phyloP scores from a whole-genome alignment of 2,797 vertebrate genomes.

The Xerus rutilus region DNA sequence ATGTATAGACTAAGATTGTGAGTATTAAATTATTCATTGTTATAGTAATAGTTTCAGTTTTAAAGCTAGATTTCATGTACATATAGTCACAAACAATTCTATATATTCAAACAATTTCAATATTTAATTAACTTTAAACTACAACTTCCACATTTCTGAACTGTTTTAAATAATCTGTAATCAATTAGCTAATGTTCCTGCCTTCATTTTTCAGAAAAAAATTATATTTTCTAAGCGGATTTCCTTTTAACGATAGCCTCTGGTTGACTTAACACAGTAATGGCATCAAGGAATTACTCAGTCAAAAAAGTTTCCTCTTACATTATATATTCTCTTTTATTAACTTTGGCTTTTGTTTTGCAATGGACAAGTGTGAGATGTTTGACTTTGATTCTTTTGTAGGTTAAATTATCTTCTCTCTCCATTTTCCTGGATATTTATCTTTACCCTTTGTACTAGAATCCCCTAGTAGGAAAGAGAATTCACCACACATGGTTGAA shows the following conservation, averaged over 20 bases:
- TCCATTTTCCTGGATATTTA: background rate
- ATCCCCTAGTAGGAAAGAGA: background rate
- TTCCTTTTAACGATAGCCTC: constrained; percentile 26
- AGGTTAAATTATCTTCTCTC: constrained; percentile 1
- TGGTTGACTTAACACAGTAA: constrained; percentile 5
- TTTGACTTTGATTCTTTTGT: constrained; percentile 47
- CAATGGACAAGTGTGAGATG: background rate
- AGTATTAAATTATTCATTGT: background rate
- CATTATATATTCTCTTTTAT: background rate
- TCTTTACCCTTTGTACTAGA: background rate
- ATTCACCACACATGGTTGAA: background rate
- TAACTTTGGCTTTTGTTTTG: constrained; percentile 1
- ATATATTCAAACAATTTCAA: background rate
- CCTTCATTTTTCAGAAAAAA: background rate
- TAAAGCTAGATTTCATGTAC: background rate
- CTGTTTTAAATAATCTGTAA: background rate
- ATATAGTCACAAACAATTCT: background rate
- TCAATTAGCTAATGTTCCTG: background rate
- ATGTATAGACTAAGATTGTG: background rate
- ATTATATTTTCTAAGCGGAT: constrained; percentile 8
- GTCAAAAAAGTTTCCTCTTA: background rate
- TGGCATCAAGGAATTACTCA: background rate
- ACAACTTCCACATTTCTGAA: background rate
- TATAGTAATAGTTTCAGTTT: constrained; percentile 36
- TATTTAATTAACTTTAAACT: constrained; percentile 29